These are phyloP conservation scores for Tupaia chinensis DNA, from an alignment of 2,113 vertebrate species.

Conservation along the genomic window DNA sequence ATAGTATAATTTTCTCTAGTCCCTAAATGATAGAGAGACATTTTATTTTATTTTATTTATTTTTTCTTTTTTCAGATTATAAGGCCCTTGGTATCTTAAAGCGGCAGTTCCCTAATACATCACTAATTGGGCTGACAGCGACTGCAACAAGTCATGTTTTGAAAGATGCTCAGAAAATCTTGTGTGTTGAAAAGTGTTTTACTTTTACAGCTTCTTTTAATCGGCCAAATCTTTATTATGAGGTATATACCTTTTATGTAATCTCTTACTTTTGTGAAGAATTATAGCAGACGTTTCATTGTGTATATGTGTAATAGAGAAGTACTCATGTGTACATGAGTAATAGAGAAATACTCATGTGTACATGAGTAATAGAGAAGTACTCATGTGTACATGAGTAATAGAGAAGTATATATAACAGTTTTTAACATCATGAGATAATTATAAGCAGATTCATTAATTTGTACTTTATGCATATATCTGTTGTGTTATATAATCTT, in stretches of 20 bases:
- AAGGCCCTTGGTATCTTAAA: conserved; percentile 97
- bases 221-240: conserved; percentile 96
- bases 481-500: not conserved
- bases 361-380: not conserved
- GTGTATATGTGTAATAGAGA: not conserved
- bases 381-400: not conserved
- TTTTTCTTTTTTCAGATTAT: conserved; percentile 90
- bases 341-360: not conserved
- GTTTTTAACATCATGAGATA: conserved; percentile 1
- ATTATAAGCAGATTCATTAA: not conserved
- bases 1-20: not conserved
- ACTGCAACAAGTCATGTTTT: conserved; percentile 95
- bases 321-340: not conserved
- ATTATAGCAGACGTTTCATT: not conserved
- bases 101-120: conserved; percentile 94
- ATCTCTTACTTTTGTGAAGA: not conserved
- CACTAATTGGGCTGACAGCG: conserved; percentile 95
- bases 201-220: conserved; percentile 97
- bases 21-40: not conserved
- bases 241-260: conserved; percentile 87
- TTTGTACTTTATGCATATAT: not conserved
- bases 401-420: not conserved
- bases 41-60: not conserved
- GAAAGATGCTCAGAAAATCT: conserved; percentile 95
- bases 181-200: conserved; percentile 91